Conservation (phyloP, 1,140 invertebrate species). For the Zophobas morio region DNA sequence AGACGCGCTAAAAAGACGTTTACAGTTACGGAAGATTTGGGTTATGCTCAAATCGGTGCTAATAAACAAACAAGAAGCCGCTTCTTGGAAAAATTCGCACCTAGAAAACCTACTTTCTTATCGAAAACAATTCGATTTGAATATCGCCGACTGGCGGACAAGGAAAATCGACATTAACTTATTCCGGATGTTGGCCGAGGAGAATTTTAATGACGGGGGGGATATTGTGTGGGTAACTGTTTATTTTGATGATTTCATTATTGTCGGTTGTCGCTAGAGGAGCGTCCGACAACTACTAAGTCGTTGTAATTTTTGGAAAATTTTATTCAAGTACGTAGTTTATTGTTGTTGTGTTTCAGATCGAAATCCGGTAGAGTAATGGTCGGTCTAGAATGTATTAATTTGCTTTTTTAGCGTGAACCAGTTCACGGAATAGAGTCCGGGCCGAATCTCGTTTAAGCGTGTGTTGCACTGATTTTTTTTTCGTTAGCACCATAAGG, state of each 20-base stretch:
- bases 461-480: too few species aligned
- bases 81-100: constrained; percentile 26
- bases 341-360: too few species aligned
- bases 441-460: too few species aligned
- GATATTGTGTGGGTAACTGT: constrained; percentile 36
- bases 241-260: constrained; percentile 21
- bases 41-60: constrained; percentile 10
- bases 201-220: constrained; percentile 39
- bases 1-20: neutral
- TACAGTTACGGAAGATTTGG: constrained; percentile 29
- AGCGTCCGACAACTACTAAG: too few species aligned
- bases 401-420: too few species aligned
- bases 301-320: too few species aligned
- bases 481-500: too few species aligned
- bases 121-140: constrained; percentile 41
- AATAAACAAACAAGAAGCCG: constrained; percentile 9
- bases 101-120: constrained; percentile 29
- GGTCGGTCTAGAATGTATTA: too few species aligned
- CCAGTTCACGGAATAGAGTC: too few species aligned
- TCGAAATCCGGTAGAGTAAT: too few species aligned
- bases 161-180: constrained; percentile 40
- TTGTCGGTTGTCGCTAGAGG: neutral
- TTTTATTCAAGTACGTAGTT: too few species aligned
- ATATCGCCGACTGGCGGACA: constrained; percentile 23
- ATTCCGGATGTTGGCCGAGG: constrained; percentile 46